These are phyloP conservation scores for Struthio camelus DNA, from an alignment of 2,113 vertebrate species.

Conservation along the genomic window DNA sequence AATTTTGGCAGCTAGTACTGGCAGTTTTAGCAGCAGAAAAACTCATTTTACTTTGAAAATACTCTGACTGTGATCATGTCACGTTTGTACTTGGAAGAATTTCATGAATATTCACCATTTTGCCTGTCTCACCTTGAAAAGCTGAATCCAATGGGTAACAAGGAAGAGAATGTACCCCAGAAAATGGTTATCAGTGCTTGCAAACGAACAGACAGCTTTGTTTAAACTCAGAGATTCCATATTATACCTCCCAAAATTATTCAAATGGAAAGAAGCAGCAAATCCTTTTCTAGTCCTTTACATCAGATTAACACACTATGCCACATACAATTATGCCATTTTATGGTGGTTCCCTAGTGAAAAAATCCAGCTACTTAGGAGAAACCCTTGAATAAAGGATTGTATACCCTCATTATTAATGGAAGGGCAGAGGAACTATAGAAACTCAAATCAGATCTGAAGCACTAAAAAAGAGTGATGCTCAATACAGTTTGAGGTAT, in stretches of 20 bases:
- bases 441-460: neutral
- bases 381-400: neutral
- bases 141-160: neutral
- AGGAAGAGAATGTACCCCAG: neutral
- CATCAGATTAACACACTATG: neutral
- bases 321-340: neutral
- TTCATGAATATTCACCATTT: neutral
- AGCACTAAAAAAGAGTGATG: neutral
- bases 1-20: neutral
- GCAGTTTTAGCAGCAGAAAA: neutral
- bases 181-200: neutral
- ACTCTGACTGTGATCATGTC: neutral
- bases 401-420: neutral
- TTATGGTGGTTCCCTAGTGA: neutral
- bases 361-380: neutral
- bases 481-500: neutral
- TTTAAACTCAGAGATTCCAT: neutral
- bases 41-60: neutral
- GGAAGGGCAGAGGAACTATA: neutral
- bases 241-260: neutral
- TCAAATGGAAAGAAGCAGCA: neutral
- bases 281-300: neutral
- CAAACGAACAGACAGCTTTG: neutral
- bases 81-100: neutral
- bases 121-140: neutral